Evolutionary conservation across 2,888 invertebrate species (phyloP), one percentile per base, ranked within the genome.

Genomic region (Tetramorium bicarinatum): DNA sequence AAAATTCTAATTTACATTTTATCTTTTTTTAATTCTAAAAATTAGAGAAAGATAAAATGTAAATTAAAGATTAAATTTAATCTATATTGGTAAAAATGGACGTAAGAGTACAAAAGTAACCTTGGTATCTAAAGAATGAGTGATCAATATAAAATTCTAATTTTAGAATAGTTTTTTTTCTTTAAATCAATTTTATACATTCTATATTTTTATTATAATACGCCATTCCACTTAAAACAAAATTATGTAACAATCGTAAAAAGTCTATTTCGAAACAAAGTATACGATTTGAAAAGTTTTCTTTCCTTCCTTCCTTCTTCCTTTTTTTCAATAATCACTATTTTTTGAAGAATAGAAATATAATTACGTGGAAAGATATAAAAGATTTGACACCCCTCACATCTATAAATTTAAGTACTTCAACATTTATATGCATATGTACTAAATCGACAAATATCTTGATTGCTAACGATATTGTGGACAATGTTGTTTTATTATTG

Each of bases 401-500:
- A 29, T n/a, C 15, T 44, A 44, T 18, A 29, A 47, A 67, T 29
- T 25, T 18, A 67, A 67, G 18, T 47, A 67, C 3, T 25, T 67
- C 4, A 47, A 67, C 47, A 25, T 18, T 66, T 44, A 44, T 25
- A 4, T 15, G 15, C 3, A 18, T 41, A 44, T 21, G 3, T 44
- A 44, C 7, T 15, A 66, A 25, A 7, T 44, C 6, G 18, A 64
- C 15, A 6, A 6, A 41, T 54, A 41, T 44, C 18, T 80, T 77
- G 62, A 86, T 56, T 84, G 38, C 92, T 88, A 93, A 89, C 93
- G 94, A 83, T 95, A 95, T 84, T 95, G 95, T 11, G 95, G 95
- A 90, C 96, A 96, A 92, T 96, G 96, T 88, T 97, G 96, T 92
- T 96, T 96, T 85, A 97, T 96, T 87, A 97, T 95, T 71, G 95